These are phyloP conservation scores for Formica exsecta DNA, from an alignment of 1,140 invertebrate species.

Conservation along the genomic window DNA sequence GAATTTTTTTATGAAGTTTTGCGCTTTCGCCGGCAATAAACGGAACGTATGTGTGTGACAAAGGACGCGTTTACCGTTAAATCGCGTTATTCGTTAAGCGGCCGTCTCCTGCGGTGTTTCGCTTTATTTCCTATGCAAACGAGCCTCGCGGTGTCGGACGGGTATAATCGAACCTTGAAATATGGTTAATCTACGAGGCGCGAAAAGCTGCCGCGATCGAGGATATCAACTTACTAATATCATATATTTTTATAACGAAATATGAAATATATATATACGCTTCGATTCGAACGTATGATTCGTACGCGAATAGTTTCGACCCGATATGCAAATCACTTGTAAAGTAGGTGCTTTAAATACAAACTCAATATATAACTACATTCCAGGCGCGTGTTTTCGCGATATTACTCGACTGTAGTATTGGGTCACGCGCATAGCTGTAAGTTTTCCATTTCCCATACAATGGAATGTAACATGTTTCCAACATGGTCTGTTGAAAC, in stretches of 20 bases:
- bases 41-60: slow-evolving; percentile 63
- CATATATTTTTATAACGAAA: slow-evolving; percentile 16
- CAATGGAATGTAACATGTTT: background rate
- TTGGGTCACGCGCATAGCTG: background rate
- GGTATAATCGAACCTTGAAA: slow-evolving; percentile 62
- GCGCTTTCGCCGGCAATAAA: slow-evolving; percentile 64
- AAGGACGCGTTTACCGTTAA: slow-evolving; percentile 74
- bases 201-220: background rate
- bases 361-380: slow-evolving; percentile 23
- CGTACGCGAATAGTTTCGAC: background rate
- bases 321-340: slow-evolving; percentile 47
- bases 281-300: background rate
- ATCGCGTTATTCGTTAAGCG: slow-evolving; percentile 68
- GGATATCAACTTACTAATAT: background rate
- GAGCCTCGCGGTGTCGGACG: slow-evolving; percentile 61
- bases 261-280: background rate
- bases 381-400: slow-evolving; percentile 11
- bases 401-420: background rate
- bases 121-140: slow-evolving; percentile 80
- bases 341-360: slow-evolving; percentile 39
- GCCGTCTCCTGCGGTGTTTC: slow-evolving; percentile 66
- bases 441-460: slow-evolving; percentile 1
- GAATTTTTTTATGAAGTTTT: slow-evolving; percentile 44
- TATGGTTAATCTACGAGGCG: slow-evolving; percentile 20
- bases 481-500: background rate